Base-by-base conservation (phyloP, 2,888 invertebrate genomes). In the Agriopis marginaria region DNA sequence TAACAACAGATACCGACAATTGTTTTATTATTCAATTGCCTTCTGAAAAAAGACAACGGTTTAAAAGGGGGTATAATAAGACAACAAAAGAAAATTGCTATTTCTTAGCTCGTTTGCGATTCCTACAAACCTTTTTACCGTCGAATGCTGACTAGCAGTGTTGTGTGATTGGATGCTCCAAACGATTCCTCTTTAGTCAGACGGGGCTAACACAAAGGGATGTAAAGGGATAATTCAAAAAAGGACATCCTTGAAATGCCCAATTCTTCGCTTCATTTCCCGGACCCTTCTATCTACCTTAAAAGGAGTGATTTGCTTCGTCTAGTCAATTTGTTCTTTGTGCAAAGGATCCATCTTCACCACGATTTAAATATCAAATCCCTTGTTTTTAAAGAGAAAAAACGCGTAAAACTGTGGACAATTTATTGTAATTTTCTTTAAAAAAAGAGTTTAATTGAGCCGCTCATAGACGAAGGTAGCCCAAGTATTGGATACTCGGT, bases 231-330 rank as follows among this genome's bases (percentile, higher is more conserved):
- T 74, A 77, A 78, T 77, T 81, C 71, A 75, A 79, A 82, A 79
- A 75, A 76, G 77, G 74, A 78, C 78, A 78, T 75, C 72, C 77
- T 76, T 69, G 72, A 74, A 75, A 78, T 73, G 79, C 71, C 76
- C 79, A 80, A 81, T 82, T 77, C 79, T 71, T 70, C 77, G 82
- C 77, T 78, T 78, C 78, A 82, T 82, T 82, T 80, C 75, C 71
- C 68, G 51, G 72, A 70, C 65, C 76, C 71, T 71, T 75, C 74
- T 68, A 77, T 71, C 72, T 66, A 72, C 71, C 75, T 77, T 78
- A 74, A 76, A 78, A 80, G 75, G 78, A 81, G 77, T 81, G 76
- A 81, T 82, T 80, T 77, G 72, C 77, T 73, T 74, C 75, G 74
- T 76, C 77, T 76, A 77, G 73, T 79, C 77, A 78, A 80, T 80